Evolutionary conservation across 2,797 vertebrate genomes (phyloP).

Genomic region (Enteromius treurensis): DNA sequence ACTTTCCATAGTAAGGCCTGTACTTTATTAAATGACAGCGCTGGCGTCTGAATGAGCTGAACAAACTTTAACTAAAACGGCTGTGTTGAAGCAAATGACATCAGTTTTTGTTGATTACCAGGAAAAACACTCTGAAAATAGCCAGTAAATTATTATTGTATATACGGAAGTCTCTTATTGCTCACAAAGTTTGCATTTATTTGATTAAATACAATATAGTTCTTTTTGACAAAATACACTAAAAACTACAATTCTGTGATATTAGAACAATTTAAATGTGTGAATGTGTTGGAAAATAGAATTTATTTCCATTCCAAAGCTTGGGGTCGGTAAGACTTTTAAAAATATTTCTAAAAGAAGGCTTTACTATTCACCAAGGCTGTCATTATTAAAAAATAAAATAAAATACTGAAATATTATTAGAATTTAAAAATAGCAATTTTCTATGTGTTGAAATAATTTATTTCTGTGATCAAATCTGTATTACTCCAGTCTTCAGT

Average conservation of each 20-base stretch:
- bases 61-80: not conserved
- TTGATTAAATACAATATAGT: not conserved
- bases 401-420: not conserved
- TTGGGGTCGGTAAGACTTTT: not conserved
- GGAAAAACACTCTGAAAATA: not conserved
- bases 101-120: not conserved
- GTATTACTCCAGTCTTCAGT: not conserved
- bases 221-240: not conserved
- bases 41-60: constrained; percentile 11
- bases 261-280: not conserved
- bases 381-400: not conserved
- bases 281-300: not conserved
- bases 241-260: not conserved
- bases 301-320: not conserved
- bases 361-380: not conserved
- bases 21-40: not conserved
- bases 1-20: not conserved
- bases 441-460: not conserved
- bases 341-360: not conserved
- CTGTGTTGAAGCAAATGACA: not conserved
- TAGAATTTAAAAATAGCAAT: not conserved
- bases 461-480: not conserved
- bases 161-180: not conserved
- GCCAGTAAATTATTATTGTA: not conserved
- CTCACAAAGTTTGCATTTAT: not conserved